phyloP scores from a whole-genome alignment of 2,113 vertebrate genomes.

The Psephotus haematonotus region DNA sequence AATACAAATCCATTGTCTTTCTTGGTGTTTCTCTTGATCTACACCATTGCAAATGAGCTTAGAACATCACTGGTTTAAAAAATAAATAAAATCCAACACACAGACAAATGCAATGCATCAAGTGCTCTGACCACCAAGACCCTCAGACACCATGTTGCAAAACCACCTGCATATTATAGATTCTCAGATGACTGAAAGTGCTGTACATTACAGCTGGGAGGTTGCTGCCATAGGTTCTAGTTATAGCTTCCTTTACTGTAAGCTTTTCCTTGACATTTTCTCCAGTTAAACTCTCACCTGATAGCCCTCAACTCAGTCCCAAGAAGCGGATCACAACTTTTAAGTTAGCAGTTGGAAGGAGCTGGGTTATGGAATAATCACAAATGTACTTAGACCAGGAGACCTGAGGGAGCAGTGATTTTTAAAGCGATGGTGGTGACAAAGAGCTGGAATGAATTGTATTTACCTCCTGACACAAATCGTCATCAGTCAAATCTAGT shows the following conservation, averaged over 20 bases:
- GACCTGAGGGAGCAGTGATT: neutral
- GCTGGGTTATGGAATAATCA: neutral
- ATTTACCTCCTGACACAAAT: neutral
- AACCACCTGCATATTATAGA: neutral
- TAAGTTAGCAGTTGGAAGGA: neutral
- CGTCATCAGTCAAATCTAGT: neutral
- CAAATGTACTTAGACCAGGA: neutral
- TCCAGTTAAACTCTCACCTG: neutral
- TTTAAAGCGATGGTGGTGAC: neutral
- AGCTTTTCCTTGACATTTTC: neutral
- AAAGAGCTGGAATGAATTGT: neutral
- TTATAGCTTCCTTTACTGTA: neutral
- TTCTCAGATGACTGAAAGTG: neutral
- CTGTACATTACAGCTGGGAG: neutral
- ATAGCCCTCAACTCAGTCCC: neutral
- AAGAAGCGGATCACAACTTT: neutral
- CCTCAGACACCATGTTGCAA: neutral
- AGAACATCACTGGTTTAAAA: neutral
- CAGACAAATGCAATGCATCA: neutral
- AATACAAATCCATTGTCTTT: neutral
- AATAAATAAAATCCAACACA: neutral
- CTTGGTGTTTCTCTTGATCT: neutral
- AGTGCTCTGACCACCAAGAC: neutral
- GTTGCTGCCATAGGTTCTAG: neutral
- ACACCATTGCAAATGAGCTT: neutral